A percentile compares a stretch with the other conserved stretches of the same genome.
phyloP scores from a whole-genome alignment of 2,113 vertebrate genomes.

The Stegostoma tigrinum region DNA sequence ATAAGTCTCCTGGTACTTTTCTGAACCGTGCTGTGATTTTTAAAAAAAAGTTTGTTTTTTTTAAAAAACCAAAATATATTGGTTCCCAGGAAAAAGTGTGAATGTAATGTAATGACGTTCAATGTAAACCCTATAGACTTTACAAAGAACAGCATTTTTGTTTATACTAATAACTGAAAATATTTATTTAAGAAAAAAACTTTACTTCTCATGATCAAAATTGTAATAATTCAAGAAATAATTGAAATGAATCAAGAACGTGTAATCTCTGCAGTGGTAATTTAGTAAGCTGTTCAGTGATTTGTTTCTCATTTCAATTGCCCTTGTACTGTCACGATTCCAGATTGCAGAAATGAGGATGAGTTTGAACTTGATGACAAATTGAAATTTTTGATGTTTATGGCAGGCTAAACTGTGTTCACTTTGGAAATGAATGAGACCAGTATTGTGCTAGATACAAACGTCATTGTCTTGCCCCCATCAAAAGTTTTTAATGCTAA shows the following conservation, averaged over 20 bases:
- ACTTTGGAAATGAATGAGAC: background rate
- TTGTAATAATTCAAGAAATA: background rate
- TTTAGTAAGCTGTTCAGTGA: background rate
- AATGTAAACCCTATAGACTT: background rate
- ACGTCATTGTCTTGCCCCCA: background rate
- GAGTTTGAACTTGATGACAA: background rate
- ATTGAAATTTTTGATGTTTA: background rate
- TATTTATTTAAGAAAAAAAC: background rate
- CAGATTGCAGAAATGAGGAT: background rate
- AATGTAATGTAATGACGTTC: background rate
- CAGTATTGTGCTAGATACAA: background rate
- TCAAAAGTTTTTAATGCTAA: background rate
- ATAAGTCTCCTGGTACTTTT: too few species aligned
- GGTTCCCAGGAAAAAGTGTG: background rate
- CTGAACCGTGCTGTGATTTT: background rate
- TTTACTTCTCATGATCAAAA: background rate
- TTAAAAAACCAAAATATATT: background rate
- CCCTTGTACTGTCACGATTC: background rate
- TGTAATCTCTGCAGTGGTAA: background rate
- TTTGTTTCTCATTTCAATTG: background rate
- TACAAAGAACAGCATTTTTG: background rate
- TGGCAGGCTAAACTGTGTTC: background rate
- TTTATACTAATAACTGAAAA: background rate
- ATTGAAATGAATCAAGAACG: too few species aligned
- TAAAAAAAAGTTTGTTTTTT: background rate